Evolutionary conservation across 64 coral and sea anemone species (phyloP).

Genomic region (Trachythela sp.): DNA sequence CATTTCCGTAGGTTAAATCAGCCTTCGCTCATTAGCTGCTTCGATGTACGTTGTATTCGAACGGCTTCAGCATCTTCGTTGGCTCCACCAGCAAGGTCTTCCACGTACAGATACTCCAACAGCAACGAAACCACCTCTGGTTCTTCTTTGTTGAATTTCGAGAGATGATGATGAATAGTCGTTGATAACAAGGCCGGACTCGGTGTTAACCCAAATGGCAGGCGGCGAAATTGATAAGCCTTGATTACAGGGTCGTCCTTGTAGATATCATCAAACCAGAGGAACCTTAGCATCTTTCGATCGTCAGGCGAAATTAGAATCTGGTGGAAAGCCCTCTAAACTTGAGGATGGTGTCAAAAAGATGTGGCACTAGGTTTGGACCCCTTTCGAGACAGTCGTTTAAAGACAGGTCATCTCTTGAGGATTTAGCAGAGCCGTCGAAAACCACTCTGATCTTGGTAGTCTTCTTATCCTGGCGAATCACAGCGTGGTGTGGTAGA

Average conservation of each 20-base stretch:
- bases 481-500: neutral
- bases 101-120: neutral
- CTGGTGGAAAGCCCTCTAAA: slow-evolving; percentile 1
- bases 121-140: neutral
- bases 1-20: neutral
- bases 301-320: neutral
- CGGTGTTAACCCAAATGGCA: slow-evolving; percentile 17
- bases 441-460: slow-evolving; percentile 15
- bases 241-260: neutral
- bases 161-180: neutral
- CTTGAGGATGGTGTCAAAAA: neutral
- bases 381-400: slow-evolving; percentile 24
- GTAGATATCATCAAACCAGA: slow-evolving; percentile 24
- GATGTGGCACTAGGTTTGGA: neutral
- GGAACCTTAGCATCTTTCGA: neutral
- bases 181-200: neutral
- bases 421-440: slow-evolving; percentile 1
- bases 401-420: neutral
- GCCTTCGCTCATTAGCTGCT: neutral
- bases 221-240: neutral
- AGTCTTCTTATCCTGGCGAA: slow-evolving; percentile 11
- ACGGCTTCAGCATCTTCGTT: neutral
- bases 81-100: neutral
- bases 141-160: neutral
- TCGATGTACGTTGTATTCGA: neutral